Conservation (phyloP, 2,113 vertebrate genomes). For the Pedionomus torquatus region DNA sequence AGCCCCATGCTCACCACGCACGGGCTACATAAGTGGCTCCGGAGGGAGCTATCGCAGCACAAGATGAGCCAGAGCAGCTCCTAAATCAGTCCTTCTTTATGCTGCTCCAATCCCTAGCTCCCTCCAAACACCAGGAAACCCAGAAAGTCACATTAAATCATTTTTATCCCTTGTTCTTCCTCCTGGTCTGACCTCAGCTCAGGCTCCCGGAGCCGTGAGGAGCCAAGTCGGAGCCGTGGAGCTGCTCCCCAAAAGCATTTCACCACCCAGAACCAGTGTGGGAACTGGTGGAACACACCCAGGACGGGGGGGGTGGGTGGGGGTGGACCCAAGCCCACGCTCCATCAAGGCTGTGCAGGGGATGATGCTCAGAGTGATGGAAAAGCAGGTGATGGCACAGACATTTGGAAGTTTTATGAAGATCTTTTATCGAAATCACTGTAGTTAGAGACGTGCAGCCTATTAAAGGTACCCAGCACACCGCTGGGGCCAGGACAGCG, state of each 20-base stretch:
- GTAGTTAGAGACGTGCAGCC: neutral
- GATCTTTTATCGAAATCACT: neutral
- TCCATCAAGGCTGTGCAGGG: neutral
- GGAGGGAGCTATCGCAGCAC: neutral
- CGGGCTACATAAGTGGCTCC: neutral
- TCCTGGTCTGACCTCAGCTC: neutral
- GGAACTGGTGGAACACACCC: neutral
- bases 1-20: neutral
- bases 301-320: neutral
- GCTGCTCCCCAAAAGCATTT: neutral
- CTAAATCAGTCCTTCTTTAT: conserved; percentile 6
- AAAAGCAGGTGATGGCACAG: neutral
- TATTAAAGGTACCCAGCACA: neutral
- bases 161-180: neutral
- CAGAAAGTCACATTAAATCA: neutral
- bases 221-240: fast-evolving
- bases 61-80: neutral
- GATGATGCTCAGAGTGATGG: neutral
- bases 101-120: neutral
- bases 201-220: fast-evolving
- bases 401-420: neutral
- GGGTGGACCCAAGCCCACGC: fast-evolving
- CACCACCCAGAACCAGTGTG: fast-evolving
- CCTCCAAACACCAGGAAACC: neutral
- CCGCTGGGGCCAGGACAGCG: neutral